These are phyloP conservation scores for Dipodomys ordii DNA, from an alignment of 2,113 vertebrate species.

Conservation along the genomic window DNA sequence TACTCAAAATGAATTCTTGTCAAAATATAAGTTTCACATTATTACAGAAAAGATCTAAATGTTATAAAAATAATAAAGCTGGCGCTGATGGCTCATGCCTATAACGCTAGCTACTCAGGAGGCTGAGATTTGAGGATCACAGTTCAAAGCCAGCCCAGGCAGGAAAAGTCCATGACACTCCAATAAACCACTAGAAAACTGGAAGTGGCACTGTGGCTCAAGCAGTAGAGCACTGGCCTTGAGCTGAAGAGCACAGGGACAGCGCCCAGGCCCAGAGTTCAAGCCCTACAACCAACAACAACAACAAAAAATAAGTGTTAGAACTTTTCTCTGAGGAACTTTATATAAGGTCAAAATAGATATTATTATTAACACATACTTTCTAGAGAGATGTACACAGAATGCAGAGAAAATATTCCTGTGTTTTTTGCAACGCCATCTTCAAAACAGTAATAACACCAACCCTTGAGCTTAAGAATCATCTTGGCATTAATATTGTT, in stretches of 20 bases:
- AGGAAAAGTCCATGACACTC: no score
- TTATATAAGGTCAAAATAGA: background rate
- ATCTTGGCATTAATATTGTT: background rate
- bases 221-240: no score
- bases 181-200: no score
- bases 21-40: slow-evolving; percentile 38
- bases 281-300: no score
- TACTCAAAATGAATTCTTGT: slow-evolving; percentile 36
- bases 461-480: background rate
- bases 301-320: no score
- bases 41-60: background rate
- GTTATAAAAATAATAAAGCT: background rate
- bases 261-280: no score
- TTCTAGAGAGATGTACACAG: background rate
- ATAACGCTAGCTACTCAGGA: no score
- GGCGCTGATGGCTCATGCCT: no score
- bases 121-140: no score
- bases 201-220: no score
- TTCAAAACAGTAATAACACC: background rate
- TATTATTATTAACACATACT: background rate
- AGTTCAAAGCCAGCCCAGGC: no score
- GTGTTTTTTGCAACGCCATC: background rate
- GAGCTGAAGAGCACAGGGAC: no score
- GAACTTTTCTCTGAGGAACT: slow-evolving; percentile 26
- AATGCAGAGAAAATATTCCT: background rate